phyloP scores from a whole-genome alignment of 2,888 invertebrate genomes.

The Volucella bombylans region DNA sequence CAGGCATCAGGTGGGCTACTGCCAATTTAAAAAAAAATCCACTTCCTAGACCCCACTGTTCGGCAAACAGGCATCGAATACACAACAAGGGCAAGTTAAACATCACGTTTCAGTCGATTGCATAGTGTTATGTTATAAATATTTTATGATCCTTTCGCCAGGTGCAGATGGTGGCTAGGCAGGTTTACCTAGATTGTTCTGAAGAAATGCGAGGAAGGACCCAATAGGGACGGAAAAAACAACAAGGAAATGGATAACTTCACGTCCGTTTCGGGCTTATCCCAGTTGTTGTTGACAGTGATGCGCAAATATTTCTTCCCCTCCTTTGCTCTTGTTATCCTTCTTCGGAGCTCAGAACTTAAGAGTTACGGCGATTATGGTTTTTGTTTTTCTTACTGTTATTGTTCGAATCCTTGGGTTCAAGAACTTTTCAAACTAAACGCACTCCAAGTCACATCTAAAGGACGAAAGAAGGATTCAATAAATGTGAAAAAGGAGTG shows the following conservation, averaged over 20 bases:
- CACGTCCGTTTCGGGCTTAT: slow-evolving; percentile 12
- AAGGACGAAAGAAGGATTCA: neutral
- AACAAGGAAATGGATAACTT: neutral
- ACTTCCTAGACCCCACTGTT: slow-evolving; percentile 13
- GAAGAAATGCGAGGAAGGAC: neutral
- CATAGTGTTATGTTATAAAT: slow-evolving; percentile 52
- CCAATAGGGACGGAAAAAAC: neutral
- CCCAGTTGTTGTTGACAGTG: slow-evolving; percentile 29
- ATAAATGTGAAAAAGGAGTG: neutral
- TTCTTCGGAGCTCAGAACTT: slow-evolving; percentile 26
- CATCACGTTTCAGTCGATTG: slow-evolving; percentile 16
- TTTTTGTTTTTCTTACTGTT: slow-evolving; percentile 9
- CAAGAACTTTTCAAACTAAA: slow-evolving; percentile 10
- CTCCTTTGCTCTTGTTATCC: neutral
- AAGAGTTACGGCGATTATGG: slow-evolving; percentile 12
- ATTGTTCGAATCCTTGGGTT: slow-evolving; percentile 10
- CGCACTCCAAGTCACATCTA: too few species aligned
- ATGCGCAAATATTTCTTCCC: slow-evolving; percentile 34
- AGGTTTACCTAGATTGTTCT: slow-evolving; percentile 27
- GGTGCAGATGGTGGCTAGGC: neutral
- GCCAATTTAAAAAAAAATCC: too few species aligned
- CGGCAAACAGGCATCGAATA: neutral
- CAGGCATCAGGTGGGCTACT: too few species aligned
- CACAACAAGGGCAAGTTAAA: slow-evolving; percentile 3
- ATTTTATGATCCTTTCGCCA: slow-evolving; percentile 45